Conservation (phyloP, 2,113 vertebrate genomes). For the Datnioides undecimradiatus region DNA sequence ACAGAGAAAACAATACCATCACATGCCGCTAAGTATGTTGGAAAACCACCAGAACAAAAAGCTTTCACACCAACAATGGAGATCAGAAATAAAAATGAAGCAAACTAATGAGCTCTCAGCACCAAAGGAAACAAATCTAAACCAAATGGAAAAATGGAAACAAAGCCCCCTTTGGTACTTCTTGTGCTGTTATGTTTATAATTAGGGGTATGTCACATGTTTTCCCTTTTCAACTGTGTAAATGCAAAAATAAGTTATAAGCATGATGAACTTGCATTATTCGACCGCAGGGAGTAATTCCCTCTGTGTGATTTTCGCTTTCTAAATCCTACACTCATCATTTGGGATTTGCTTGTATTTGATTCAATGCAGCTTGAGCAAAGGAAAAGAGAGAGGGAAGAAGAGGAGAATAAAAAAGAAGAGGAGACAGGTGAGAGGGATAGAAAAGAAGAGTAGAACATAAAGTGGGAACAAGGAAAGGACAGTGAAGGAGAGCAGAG, state of each 20-base stretch:
- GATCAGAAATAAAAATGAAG: neutral
- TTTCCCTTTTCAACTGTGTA: constrained; percentile 13
- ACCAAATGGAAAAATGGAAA: constrained; percentile 21
- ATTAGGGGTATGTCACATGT: neutral
- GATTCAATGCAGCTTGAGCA: constrained; percentile 26
- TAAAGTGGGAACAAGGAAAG: neutral
- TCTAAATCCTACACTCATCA: constrained; percentile 1
- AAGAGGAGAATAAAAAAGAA: too few species aligned
- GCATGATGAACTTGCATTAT: constrained; percentile 20
- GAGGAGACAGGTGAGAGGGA: neutral
- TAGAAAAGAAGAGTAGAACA: too few species aligned
- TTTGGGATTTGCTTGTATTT: constrained; percentile 19
- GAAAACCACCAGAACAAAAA: neutral
- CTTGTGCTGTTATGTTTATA: neutral
- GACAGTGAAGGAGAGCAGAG: neutral
- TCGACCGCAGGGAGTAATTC: constrained; percentile 14
- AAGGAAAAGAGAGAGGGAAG: neutral
- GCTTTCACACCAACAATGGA: constrained; percentile 20
- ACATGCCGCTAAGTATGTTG: neutral
- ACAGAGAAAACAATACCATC: neutral
- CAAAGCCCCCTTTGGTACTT: neutral
- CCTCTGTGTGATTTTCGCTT: neutral
- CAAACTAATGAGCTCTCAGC: constrained; percentile 22
- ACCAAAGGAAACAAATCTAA: constrained; percentile 8
- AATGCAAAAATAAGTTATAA: constrained; percentile 11